phyloP scores from a whole-genome alignment of 2,888 invertebrate species.

The Incurvaria masculella region DNA sequence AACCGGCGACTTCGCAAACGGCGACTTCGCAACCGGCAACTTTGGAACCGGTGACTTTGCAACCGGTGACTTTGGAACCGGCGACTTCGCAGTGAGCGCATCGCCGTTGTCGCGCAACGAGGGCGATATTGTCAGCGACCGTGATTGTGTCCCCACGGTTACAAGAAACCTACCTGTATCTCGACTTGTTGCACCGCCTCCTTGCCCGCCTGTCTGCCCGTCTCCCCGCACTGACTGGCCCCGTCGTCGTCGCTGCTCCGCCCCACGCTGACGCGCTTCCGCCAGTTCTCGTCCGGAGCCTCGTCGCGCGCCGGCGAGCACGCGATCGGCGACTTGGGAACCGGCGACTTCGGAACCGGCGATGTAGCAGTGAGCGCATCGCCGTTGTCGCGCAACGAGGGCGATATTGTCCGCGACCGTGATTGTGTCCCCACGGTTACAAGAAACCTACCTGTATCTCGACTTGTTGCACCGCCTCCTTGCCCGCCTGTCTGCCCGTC shows the following conservation, averaged over 20 bases:
- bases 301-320: constrained; percentile 5
- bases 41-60: neutral
- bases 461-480: constrained; percentile 33
- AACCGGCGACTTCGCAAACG: no score
- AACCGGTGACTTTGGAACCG: no score
- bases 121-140: constrained; percentile 57
- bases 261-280: no score
- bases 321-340: neutral
- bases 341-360: no score
- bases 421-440: constrained; percentile 81
- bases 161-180: constrained; percentile 50
- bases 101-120: no score
- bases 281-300: no score
- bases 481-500: constrained; percentile 17
- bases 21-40: no score
- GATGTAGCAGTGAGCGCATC: no score
- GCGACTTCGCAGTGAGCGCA: no score
- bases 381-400: constrained; percentile 24
- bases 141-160: constrained; percentile 77
- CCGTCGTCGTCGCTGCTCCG: constrained; percentile 14
- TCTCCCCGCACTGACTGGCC: constrained; percentile 2
- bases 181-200: constrained; percentile 38
- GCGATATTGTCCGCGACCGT: constrained; percentile 57
- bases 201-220: constrained; percentile 16
- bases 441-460: constrained; percentile 51